phyloP scores from a whole-genome alignment of 2,113 vertebrate species.

The Tursiops truncatus region DNA sequence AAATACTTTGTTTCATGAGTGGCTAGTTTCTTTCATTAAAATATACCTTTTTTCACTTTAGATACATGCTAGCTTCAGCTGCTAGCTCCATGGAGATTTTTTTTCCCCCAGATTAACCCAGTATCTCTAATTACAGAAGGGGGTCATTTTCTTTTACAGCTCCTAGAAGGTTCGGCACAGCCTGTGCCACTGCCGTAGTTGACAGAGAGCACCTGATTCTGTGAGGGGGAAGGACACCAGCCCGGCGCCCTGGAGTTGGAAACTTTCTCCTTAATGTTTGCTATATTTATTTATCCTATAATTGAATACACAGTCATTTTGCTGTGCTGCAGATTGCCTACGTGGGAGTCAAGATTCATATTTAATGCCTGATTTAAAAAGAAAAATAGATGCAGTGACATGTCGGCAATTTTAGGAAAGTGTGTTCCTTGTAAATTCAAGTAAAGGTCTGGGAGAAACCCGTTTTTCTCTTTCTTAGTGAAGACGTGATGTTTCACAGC shows the following conservation, averaged over 20 bases:
- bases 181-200: background rate
- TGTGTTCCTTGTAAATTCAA: slow-evolving; percentile 55
- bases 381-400: slow-evolving; percentile 67
- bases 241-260: background rate
- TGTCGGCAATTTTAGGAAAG: slow-evolving; percentile 62
- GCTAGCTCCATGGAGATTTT: background rate
- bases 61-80: background rate
- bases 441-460: background rate
- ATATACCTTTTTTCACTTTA: background rate
- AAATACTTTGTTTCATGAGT: background rate
- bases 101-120: background rate
- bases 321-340: slow-evolving; percentile 31
- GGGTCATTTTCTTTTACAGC: background rate
- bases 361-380: slow-evolving; percentile 70
- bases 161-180: background rate
- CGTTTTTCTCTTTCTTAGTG: background rate
- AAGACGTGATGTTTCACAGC: slow-evolving; percentile 31
- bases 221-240: background rate
- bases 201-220: background rate
- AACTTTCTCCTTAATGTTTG: background rate
- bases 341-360: slow-evolving; percentile 54
- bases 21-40: background rate
- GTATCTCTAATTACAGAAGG: background rate
- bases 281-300: slow-evolving; percentile 23
- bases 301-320: slow-evolving; percentile 31